These are phyloP conservation scores for Urophycis tenuis DNA, from an alignment of 2,797 vertebrate genomes.

Conservation along the genomic window DNA sequence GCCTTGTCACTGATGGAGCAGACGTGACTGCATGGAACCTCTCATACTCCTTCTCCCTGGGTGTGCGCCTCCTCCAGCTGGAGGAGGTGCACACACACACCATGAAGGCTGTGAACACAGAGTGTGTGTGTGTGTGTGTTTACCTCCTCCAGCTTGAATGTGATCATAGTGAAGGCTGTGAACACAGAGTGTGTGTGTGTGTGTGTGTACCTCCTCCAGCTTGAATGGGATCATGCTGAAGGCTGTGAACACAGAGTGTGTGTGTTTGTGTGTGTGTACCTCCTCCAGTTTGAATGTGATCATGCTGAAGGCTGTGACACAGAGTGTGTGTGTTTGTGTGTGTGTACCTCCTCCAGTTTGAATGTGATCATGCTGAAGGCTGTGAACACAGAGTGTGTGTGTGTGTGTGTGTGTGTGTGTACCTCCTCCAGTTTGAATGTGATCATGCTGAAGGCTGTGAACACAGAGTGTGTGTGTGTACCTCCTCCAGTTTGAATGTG, in stretches of 20 bases:
- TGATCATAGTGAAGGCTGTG: constrained; percentile 8
- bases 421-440: constrained; percentile 76
- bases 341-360: constrained; percentile 16
- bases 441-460: constrained; percentile 61
- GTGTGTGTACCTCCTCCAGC: background rate
- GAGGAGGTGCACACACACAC: constrained; percentile 70
- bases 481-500: constrained; percentile 77
- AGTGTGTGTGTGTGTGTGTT: constrained; percentile 64
- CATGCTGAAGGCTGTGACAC: constrained; percentile 6
- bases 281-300: constrained; percentile 9
- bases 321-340: background rate
- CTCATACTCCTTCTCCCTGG: background rate
- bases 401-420: constrained; percentile 6
- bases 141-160: constrained; percentile 7
- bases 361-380: constrained; percentile 8
- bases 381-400: constrained; percentile 1
- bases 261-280: background rate
- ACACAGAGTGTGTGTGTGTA: background rate
- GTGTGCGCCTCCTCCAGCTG: constrained; percentile 9
- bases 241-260: constrained; percentile 4
- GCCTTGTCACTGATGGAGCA: too few relatives aligned
- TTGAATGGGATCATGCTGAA: too few relatives aligned
- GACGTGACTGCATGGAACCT: background rate
- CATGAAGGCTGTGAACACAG: constrained; percentile 87
- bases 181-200: background rate